A percentile compares a stretch with the other conserved stretches of the same genome.
phyloP scores from a whole-genome alignment of 2,888 invertebrate species.

The Pollenia griseotomentosa region DNA sequence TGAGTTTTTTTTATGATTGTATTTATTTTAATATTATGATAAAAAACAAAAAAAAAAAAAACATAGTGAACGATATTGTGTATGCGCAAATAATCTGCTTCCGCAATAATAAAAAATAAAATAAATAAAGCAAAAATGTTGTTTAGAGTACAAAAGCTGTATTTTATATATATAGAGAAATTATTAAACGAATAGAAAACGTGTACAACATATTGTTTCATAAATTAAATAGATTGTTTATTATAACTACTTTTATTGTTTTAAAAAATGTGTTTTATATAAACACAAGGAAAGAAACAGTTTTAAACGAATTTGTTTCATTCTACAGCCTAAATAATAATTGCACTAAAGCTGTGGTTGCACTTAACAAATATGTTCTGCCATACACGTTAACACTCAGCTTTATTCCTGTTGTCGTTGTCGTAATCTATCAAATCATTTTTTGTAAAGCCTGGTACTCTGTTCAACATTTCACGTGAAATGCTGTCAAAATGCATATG shows the following conservation, averaged over 20 bases:
- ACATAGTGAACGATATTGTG: slow-evolving; percentile 57
- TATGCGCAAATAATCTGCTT: slow-evolving; percentile 65
- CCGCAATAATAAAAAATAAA: slow-evolving; percentile 62
- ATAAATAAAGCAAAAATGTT: slow-evolving; percentile 13
- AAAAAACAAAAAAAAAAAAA: slow-evolving; percentile 34
- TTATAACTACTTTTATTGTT: neutral
- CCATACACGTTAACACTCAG: too few relatives aligned
- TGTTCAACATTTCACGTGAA: too few relatives aligned
- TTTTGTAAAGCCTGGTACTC: too few relatives aligned
- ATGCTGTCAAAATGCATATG: too few relatives aligned
- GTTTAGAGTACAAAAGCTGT: slow-evolving; percentile 40
- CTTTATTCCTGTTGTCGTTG: too few relatives aligned
- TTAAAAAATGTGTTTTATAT: neutral
- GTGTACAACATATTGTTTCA: slow-evolving; percentile 19
- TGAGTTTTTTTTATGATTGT: slow-evolving; percentile 13
- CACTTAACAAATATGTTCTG: too few relatives aligned
- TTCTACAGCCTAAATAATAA: neutral
- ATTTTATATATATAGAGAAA: slow-evolving; percentile 46
- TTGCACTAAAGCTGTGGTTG: too few relatives aligned
- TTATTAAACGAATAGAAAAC: slow-evolving; percentile 42
- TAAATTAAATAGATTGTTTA: slow-evolving; percentile 11
- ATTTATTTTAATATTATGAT: slow-evolving; percentile 44
- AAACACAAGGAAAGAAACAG: neutral
- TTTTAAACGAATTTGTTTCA: neutral
- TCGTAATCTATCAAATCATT: too few relatives aligned